Percentiles rank a stretch among this genome's conserved stretches.
Evolutionary conservation across 2,888 invertebrate genomes (phyloP).

Genomic region (Matsumyia berberina): DNA sequence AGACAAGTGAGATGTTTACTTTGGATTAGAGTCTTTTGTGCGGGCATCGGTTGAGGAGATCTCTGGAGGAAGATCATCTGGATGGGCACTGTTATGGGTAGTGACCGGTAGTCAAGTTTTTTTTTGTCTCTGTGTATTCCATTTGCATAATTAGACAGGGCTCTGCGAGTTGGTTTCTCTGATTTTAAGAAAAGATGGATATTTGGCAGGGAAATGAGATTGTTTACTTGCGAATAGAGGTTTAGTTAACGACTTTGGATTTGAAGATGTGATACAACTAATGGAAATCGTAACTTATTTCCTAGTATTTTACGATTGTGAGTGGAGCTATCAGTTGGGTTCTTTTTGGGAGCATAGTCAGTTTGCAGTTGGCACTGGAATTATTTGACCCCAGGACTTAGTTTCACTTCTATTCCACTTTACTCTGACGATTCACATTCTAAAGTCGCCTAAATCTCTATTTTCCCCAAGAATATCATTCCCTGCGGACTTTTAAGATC

Average conservation of each 20-base stretch:
- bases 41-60: background rate
- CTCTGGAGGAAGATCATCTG: conserved; percentile 9
- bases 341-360: no score
- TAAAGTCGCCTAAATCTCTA: no score
- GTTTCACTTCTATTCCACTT: no score
- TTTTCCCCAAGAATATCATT: no score
- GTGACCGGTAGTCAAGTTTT: background rate
- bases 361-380: no score
- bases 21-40: conserved; percentile 33
- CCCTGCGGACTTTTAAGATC: no score
- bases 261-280: background rate
- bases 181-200: background rate
- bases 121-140: background rate
- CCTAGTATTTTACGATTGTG: background rate
- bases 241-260: background rate
- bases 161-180: background rate
- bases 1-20: conserved; percentile 36
- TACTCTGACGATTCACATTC: no score
- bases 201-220: background rate
- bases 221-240: background rate
- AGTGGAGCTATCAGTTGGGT: background rate
- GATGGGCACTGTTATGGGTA: conserved; percentile 42
- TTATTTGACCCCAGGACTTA: no score
- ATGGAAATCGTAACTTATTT: background rate
- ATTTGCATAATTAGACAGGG: conserved; percentile 27